Base-by-base conservation (phyloP, 1,140 invertebrate genomes). In the Cydia splendana region DNA sequence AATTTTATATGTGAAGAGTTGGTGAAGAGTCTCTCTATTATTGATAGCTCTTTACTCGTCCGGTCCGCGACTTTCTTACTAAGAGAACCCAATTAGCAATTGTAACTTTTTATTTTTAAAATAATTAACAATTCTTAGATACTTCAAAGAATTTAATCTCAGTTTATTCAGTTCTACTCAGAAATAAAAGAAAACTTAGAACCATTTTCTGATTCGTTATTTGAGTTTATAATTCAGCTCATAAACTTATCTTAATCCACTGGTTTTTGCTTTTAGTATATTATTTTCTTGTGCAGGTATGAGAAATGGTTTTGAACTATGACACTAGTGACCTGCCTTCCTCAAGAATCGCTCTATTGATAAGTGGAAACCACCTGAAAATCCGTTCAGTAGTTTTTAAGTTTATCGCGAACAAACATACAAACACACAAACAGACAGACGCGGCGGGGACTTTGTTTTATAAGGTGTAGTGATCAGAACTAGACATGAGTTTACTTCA, bases 91-190 rank as follows among this genome's bases (percentile, higher is more conserved):
- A 62, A 62, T 62, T 62, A 62, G 57, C 57, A 62, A 62, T 62
- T 7, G 57, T 62, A 9, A 62, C 57, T 20, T 62, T 62, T 62
- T 24, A 62, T 62, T 62, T 62, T 62, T 24, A 0, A 12, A 62
- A 62, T 62, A 62, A 62, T 62, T 62, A 24, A 62, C 57, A n/a
- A 62, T 62, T 62, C 57, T 24, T 62, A 62, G 57, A 62, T 10
- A 62, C 57, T 24, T 62, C 2, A 5, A 62, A 62, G 20, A 24
- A 53, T 62, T 62, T 62, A 62, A 62, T 24, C 18, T 62, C 18
- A 62, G n/a, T 62, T 24, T 7, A 62, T 62, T 62, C 53, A 62
- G n/a, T 62, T 7, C 53, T n/a, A n/a, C n/a, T 62, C 53, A 20
- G 53, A 20, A 62, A 62, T 18, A 62, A 20, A 10, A 62, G 18